These are phyloP conservation scores for Ylistrum balloti DNA, from an alignment of 1,140 invertebrate species.

Conservation along the genomic window DNA sequence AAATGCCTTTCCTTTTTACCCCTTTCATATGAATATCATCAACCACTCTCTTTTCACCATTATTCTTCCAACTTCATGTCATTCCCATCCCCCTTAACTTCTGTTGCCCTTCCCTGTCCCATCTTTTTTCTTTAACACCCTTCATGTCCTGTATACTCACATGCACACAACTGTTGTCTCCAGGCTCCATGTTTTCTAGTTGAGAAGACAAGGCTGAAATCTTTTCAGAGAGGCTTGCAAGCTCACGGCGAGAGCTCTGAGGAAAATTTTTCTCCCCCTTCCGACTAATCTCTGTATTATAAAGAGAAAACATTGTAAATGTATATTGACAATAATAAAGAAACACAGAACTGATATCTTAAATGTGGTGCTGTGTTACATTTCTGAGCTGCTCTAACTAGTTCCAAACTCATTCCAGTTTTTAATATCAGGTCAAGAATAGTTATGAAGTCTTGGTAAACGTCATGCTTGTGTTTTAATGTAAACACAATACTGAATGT, in stretches of 20 bases:
- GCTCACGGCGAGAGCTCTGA: not conserved
- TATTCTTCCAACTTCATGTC: too few species aligned
- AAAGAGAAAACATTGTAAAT: not conserved
- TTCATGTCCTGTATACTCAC: not conserved
- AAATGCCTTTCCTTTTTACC: too few species aligned
- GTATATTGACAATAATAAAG: not conserved
- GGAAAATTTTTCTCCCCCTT: not conserved
- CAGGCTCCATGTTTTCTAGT: not conserved
- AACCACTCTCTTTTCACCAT: too few species aligned
- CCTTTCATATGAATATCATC: too few species aligned
- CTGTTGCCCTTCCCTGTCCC: not conserved
- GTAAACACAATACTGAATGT: too few species aligned
- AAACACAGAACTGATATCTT: too few species aligned
- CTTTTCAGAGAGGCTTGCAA: not conserved
- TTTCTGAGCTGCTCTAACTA: too few species aligned
- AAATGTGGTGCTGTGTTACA: too few species aligned
- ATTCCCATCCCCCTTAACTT: not conserved
- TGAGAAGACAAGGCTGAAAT: not conserved
- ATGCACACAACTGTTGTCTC: not conserved
- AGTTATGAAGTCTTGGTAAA: too few species aligned
- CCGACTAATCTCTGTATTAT: not conserved
- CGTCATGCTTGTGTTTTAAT: too few species aligned
- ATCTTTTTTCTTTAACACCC: not conserved
- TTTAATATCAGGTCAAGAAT: too few species aligned
- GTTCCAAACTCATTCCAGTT: too few species aligned